phyloP scores from a whole-genome alignment of 2,113 vertebrate genomes.

The Dendrocopos noguchii region DNA sequence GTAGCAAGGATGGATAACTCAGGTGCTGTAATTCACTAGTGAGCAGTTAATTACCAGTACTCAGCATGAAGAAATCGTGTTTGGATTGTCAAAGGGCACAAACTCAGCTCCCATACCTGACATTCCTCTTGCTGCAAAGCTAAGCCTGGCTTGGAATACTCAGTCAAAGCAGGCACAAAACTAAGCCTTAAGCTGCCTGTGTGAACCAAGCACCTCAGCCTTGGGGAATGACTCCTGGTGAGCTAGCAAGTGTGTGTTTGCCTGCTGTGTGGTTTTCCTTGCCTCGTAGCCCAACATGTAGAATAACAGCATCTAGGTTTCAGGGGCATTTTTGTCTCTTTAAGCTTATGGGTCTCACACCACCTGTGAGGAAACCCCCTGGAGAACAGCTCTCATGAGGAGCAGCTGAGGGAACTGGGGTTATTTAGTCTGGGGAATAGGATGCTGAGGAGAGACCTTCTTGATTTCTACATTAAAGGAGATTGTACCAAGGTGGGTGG shows the following conservation, averaged over 20 bases:
- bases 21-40: constrained; percentile 33
- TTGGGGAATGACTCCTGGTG: not conserved
- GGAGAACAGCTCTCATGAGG: too few relatives aligned
- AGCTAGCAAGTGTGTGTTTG: not conserved
- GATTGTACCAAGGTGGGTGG: too few relatives aligned
- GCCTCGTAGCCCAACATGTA: not conserved
- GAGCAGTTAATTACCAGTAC: constrained; percentile 22
- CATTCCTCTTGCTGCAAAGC: not conserved
- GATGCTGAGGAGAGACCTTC: too few relatives aligned
- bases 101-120: not conserved
- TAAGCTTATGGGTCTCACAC: not conserved
- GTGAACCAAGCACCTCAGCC: not conserved
- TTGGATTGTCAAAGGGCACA: constrained; percentile 12
- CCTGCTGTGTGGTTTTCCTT: not conserved
- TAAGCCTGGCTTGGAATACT: not conserved
- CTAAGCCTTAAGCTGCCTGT: not conserved
- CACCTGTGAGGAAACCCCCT: not conserved
- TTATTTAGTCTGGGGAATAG: too few relatives aligned
- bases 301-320: not conserved
- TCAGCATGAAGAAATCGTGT: not conserved
- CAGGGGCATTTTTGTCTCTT: not conserved
- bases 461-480: too few relatives aligned
- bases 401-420: too few relatives aligned
- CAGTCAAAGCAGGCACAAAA: not conserved
- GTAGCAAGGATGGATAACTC: not conserved